Base-by-base conservation (phyloP, 2,888 invertebrate genomes). In the Lordiphosa fenestrarum region DNA sequence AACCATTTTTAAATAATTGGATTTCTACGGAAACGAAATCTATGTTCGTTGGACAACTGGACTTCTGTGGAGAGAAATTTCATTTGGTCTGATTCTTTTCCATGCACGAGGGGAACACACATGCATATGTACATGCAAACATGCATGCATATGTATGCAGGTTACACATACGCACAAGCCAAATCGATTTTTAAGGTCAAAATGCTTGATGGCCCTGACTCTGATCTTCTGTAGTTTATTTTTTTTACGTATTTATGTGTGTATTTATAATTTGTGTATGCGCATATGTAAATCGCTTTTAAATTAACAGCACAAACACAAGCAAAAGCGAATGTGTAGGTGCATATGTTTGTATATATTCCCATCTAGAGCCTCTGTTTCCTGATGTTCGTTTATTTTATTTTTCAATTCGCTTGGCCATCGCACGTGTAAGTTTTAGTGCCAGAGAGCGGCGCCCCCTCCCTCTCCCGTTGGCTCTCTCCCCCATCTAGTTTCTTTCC, bases 191-290 rank as follows among this genome's bases (percentile, higher is more conserved):
- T 47, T 84, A 84, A 76, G 75, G 75, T 76, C 84, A 78, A 74
- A 53, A 69, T 67, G 69, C 52, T 64, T 63, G 57, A 40, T 71
- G 76, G 58, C 85, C 85, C 77, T 85, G 85, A 85, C 85, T 85
- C 84, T 86, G 87, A 84, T 87, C 86, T 85, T 74, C 73, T 81
- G 80, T 80, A 64, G 73, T 51, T 74, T 53, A 30, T 65, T 66
- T 66, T 54, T 47, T n/a, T n/a, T n/a, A n/a, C n/a, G n/a, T n/a
- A n/a, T n/a, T 59, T 60, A 75, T 67, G 56, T 66, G 60, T 52
- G 53, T 42, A 30, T 30, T 30, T 30, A 30, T 30, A 30, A 30
- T 30, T 30, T 30, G 30, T 46, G 51, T 60, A 58, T 65, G 58
- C 48, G 40, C 57, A 47, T 49, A 44, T 44, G 44, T 44, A 44